Evolutionary conservation across 2,797 vertebrate species (phyloP).

Genomic region (Aphelocoma californica): DNA sequence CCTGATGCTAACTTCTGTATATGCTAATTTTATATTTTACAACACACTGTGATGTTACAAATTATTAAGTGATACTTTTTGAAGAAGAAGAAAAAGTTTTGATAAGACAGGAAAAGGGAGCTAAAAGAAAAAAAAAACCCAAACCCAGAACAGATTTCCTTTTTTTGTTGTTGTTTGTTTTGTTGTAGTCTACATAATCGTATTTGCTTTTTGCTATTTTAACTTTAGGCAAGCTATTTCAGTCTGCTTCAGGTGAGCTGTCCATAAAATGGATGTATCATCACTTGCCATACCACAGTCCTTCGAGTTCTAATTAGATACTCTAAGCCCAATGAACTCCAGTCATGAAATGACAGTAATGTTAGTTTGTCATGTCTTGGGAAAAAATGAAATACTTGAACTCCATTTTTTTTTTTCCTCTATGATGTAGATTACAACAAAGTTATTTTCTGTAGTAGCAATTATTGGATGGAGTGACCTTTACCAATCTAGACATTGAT

Average conservation of each 20-base stretch:
- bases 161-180: background rate
- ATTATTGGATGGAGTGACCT: constrained; percentile 69
- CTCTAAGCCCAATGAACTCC: background rate
- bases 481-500: constrained; percentile 64
- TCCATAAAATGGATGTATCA: background rate
- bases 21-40: background rate
- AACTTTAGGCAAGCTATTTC: background rate
- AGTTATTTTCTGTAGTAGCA: constrained; percentile 53
- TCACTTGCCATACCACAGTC: background rate
- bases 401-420: background rate
- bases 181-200: background rate
- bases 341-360: background rate
- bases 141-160: background rate
- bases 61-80: background rate
- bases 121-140: background rate
- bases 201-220: background rate
- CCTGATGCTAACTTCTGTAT: background rate
- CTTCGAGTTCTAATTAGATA: background rate
- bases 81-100: background rate
- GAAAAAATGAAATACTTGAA: background rate
- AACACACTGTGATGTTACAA: background rate
- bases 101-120: background rate
- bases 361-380: background rate
- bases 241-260: background rate
- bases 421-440: background rate